A percentile compares a stretch with the other conserved stretches of the same genome.
phyloP scores from a whole-genome alignment of 2,797 vertebrate genomes.

The Clarias laeviceps region DNA sequence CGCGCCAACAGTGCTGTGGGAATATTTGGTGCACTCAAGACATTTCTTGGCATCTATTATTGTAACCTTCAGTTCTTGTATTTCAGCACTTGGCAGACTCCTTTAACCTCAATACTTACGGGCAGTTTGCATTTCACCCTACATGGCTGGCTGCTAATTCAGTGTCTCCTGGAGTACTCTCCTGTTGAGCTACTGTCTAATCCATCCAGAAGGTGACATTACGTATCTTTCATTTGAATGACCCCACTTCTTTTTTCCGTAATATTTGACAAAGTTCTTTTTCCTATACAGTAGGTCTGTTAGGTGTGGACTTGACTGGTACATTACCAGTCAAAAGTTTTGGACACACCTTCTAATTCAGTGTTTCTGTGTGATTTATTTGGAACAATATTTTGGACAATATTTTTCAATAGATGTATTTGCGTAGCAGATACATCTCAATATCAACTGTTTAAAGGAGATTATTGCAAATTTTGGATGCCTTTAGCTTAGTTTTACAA shows the following conservation, averaged over 20 bases:
- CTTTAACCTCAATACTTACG: constrained; percentile 47
- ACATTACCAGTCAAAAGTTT: too few relatives aligned
- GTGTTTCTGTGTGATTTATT: too few relatives aligned
- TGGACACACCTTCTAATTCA: too few relatives aligned
- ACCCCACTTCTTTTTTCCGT: background rate
- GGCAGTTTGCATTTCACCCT: constrained; percentile 46
- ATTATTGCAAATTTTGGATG: too few relatives aligned
- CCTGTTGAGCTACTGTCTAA: constrained; percentile 32
- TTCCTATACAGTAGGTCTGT: background rate
- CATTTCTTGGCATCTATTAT: constrained; percentile 56
- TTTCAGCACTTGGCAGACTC: constrained; percentile 52
- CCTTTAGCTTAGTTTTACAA: too few relatives aligned
- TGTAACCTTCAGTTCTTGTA: constrained; percentile 57
- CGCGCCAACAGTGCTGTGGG: constrained; percentile 45
- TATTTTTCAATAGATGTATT: too few relatives aligned
- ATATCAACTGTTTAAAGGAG: too few relatives aligned
- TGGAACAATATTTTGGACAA: too few relatives aligned
- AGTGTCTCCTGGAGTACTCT: constrained; percentile 47
- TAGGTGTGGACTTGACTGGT: too few relatives aligned
- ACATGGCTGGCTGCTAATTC: constrained; percentile 51
- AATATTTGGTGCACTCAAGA: constrained; percentile 55
- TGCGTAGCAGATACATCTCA: too few relatives aligned
- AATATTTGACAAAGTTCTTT: background rate
- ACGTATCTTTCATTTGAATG: constrained; percentile 43
- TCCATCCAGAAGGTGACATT: constrained; percentile 50